These are phyloP conservation scores for Plodia interpunctella DNA, from an alignment of 1,140 invertebrate genomes.

Conservation along the genomic window DNA sequence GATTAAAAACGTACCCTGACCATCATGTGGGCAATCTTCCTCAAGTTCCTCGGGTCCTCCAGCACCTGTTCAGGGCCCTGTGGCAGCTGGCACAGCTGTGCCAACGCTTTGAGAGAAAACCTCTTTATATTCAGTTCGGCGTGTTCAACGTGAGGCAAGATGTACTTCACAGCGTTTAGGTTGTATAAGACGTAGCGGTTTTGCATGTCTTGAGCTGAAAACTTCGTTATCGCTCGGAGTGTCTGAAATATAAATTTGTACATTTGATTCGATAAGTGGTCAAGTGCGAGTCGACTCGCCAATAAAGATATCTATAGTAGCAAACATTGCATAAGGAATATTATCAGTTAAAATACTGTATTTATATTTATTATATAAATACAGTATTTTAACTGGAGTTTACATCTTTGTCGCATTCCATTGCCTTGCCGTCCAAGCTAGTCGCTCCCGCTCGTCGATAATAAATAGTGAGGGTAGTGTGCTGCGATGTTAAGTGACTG, in stretches of 20 bases:
- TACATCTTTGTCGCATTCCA: too few relatives aligned
- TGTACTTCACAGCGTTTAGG: constrained; percentile 47
- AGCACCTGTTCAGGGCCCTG: constrained; percentile 56
- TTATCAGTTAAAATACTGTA: too few relatives aligned
- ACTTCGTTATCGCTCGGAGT: constrained; percentile 65
- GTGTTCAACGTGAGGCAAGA: constrained; percentile 56
- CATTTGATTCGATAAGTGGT: too few relatives aligned
- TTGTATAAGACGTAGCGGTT: constrained; percentile 50
- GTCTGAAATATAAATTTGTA: constrained; percentile 35
- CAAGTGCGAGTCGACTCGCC: too few relatives aligned
- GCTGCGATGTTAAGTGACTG: too few relatives aligned
- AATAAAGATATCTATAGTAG: too few relatives aligned
- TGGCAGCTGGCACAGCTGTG: constrained; percentile 62
- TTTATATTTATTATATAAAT: too few relatives aligned
- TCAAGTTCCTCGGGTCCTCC: constrained; percentile 45
- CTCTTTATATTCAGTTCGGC: constrained; percentile 53
- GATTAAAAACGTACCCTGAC: constrained; percentile 34
- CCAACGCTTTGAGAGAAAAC: constrained; percentile 59
- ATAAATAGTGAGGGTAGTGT: too few relatives aligned
- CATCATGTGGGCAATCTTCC: constrained; percentile 55
- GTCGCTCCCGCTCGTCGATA: too few relatives aligned
- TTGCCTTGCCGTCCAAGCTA: too few relatives aligned
- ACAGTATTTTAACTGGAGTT: too few relatives aligned
- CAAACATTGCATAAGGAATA: too few relatives aligned
- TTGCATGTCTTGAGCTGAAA: constrained; percentile 52